Conservation (phyloP, 2,888 invertebrate genomes). For the Belgica antarctica region DNA sequence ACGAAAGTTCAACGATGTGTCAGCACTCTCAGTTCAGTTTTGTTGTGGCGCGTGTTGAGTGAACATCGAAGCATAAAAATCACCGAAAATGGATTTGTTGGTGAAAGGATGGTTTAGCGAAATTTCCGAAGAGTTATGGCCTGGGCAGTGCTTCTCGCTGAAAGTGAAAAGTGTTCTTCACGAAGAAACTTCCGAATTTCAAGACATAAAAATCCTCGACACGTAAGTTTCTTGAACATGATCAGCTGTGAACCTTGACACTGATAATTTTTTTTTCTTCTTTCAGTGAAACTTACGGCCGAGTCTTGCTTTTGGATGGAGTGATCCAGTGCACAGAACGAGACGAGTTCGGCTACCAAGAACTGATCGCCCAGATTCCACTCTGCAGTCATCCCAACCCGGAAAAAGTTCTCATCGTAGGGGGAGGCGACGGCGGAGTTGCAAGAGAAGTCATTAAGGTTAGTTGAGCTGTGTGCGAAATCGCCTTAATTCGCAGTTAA, state of each 20-base stretch:
- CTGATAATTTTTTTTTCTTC: slow-evolving; percentile 27
- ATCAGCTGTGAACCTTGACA: slow-evolving; percentile 9
- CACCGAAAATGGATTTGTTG: slow-evolving; percentile 9
- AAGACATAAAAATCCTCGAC: slow-evolving; percentile 79
- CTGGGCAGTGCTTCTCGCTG: slow-evolving; percentile 83
- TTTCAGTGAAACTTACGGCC: slow-evolving; percentile 70
- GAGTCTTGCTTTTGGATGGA: slow-evolving; percentile 85
- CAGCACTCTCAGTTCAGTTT: neutral
- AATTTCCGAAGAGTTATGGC: slow-evolving; percentile 83
- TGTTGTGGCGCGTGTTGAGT: neutral
- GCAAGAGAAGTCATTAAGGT: slow-evolving; percentile 86
- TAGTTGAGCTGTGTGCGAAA: neutral
- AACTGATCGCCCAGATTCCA: slow-evolving; percentile 95
- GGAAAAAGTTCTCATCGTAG: slow-evolving; percentile 84
- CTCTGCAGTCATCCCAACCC: slow-evolving; percentile 89
- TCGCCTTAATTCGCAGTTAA: too few species aligned
- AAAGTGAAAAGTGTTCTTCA: slow-evolving; percentile 78
- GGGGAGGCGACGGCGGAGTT: slow-evolving; percentile 97
- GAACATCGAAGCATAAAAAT: neutral
- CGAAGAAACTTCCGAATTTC: slow-evolving; percentile 75
- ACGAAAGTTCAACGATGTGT: too few species aligned
- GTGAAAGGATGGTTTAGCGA: slow-evolving; percentile 89
- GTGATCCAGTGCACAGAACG: slow-evolving; percentile 94
- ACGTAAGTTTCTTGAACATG: slow-evolving; percentile 59
- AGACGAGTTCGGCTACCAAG: slow-evolving; percentile 97